These are phyloP conservation scores for Sakesphorus luctuosus DNA, from an alignment of 2,113 vertebrate genomes.

Conservation along the genomic window DNA sequence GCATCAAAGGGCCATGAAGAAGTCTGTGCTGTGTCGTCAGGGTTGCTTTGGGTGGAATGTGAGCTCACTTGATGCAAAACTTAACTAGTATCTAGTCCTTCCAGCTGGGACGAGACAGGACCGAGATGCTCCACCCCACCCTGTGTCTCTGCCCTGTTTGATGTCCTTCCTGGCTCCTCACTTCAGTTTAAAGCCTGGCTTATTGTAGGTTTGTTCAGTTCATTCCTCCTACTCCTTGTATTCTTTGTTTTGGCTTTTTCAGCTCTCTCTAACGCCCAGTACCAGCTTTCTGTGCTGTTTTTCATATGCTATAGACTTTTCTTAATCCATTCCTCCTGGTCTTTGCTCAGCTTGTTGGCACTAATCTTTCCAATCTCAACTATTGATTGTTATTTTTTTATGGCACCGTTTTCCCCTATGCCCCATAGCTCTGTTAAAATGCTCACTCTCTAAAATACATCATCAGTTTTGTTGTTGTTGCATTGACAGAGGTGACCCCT, in stretches of 20 bases:
- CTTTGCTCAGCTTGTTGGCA: neutral
- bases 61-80: neutral
- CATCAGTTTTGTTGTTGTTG: neutral
- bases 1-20: neutral
- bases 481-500: neutral
- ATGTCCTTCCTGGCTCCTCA: slow-evolving; percentile 3
- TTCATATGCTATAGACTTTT: neutral
- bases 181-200: neutral
- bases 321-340: neutral
- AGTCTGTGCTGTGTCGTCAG: slow-evolving; percentile 24
- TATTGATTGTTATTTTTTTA: neutral
- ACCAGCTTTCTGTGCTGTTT: neutral
- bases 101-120: slow-evolving; percentile 34
- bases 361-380: neutral
- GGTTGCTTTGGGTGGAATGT: neutral
- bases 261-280: neutral
- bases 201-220: neutral
- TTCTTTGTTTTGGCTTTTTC: neutral
- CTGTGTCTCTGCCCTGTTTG: slow-evolving; percentile 33
- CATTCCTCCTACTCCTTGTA: neutral
- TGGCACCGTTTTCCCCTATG: accelerated
- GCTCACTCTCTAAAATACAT: neutral
- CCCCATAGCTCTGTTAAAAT: neutral
- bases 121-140: slow-evolving; percentile 23
- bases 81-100: slow-evolving; percentile 46